Conservation (phyloP, 2,797 vertebrate species). For the Pteropus rufus region DNA sequence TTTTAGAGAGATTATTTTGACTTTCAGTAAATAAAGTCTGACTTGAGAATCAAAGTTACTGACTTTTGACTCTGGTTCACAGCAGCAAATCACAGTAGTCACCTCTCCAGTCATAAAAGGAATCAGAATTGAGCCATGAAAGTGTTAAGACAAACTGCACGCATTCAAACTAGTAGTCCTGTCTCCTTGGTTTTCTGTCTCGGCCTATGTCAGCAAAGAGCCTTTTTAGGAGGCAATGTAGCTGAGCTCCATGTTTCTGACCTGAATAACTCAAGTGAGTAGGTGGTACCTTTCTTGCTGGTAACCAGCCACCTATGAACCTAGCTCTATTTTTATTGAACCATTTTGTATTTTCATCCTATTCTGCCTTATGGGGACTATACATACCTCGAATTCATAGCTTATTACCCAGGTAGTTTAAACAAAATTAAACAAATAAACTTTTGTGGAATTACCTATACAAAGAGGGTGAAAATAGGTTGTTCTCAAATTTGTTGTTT, state of each 20-base stretch:
- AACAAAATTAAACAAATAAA: not conserved
- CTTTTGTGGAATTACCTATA: not conserved
- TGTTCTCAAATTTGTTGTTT: conserved; percentile 4
- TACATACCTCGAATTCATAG: not conserved
- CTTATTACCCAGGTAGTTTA: not conserved
- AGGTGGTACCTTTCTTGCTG: not conserved
- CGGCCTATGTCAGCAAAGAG: not conserved
- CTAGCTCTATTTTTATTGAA: conserved; percentile 3
- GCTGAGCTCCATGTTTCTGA: not conserved
- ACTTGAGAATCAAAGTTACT: not conserved
- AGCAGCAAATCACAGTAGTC: not conserved
- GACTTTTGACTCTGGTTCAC: not conserved
- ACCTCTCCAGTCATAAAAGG: not conserved
- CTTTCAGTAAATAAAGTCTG: not conserved
- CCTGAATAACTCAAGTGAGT: not conserved
- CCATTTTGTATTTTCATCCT: not conserved
- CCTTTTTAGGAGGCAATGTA: not conserved
- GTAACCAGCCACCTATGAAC: not conserved
- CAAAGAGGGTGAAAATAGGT: not conserved
- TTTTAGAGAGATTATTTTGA: not conserved
- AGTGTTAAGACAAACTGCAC: not conserved
- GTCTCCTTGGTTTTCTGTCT: not conserved
- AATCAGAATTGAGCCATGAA: not conserved
- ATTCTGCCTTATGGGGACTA: not conserved
- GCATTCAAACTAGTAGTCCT: not conserved